phyloP scores from a whole-genome alignment of 92 coral and sea anemone genomes.

The Paramuricea clavata region DNA sequence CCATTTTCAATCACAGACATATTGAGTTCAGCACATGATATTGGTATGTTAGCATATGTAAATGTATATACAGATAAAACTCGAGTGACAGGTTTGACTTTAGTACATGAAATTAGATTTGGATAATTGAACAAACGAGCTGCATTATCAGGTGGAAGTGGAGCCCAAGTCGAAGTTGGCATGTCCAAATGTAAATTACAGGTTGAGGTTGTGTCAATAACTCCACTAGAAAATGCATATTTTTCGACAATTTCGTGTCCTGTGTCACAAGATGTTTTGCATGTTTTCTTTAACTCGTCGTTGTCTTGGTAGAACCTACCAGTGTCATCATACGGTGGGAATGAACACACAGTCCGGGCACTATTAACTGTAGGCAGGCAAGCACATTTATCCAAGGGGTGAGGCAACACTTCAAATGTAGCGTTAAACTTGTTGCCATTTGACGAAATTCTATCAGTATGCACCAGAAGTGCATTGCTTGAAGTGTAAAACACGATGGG shows the following conservation, averaged over 20 bases:
- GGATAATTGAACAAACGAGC: neutral
- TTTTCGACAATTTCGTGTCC: too few species aligned
- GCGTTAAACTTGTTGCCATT: neutral
- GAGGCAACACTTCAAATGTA: conserved; percentile 13
- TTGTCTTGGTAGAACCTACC: neutral
- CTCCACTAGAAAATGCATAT: too few species aligned
- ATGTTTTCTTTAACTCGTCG: neutral
- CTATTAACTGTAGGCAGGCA: neutral
- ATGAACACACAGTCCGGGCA: neutral
- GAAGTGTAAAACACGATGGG: neutral
- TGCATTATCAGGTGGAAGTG: too few species aligned
- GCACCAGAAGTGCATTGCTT: neutral
- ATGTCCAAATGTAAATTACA: too few species aligned
- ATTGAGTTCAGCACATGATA: neutral
- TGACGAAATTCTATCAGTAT: neutral
- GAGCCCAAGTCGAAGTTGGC: too few species aligned
- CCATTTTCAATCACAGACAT: neutral
- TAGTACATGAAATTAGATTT: neutral
- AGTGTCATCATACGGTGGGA: neutral
- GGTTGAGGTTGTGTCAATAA: too few species aligned
- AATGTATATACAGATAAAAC: neutral
- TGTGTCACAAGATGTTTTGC: neutral
- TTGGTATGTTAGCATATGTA: neutral
- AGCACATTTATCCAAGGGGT: neutral
- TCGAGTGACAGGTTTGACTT: conserved; percentile 5